A percentile compares a stretch with the other conserved stretches of the same genome.
These are phyloP conservation scores for Mugil cephalus DNA, from an alignment of 2,113 vertebrate species.

Conservation along the genomic window DNA sequence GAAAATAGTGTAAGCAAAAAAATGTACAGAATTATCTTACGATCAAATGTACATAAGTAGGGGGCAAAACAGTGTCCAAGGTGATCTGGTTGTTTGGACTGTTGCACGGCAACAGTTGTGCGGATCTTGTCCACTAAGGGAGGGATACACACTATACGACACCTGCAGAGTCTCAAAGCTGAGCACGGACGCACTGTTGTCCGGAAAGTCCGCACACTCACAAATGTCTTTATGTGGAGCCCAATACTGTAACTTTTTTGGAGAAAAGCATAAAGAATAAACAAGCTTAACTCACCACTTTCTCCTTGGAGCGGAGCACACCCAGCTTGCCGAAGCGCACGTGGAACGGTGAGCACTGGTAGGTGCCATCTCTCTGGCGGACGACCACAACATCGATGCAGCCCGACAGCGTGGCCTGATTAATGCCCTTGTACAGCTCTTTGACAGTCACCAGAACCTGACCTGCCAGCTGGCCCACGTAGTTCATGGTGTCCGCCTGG, in stretches of 20 bases:
- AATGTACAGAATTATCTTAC: too few relatives aligned
- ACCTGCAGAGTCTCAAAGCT: too few relatives aligned
- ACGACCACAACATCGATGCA: conserved; percentile 98
- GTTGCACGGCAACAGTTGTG: too few relatives aligned
- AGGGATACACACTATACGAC: too few relatives aligned
- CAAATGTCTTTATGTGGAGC: background rate
- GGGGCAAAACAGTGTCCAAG: too few relatives aligned
- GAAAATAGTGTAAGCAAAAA: too few relatives aligned
- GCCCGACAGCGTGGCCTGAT: conserved; percentile 96
- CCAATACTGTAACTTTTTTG: background rate
- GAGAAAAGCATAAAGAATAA: background rate
- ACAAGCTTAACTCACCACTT: conserved; percentile 89
- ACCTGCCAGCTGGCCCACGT: conserved; percentile 97
- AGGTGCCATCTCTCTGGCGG: conserved; percentile 92
- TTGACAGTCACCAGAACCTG: conserved; percentile 97
- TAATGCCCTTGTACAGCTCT: conserved; percentile 98
- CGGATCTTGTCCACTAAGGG: too few relatives aligned
- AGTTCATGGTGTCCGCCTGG: conserved; percentile 97
- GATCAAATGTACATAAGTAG: too few relatives aligned
- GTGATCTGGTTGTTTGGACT: too few relatives aligned
- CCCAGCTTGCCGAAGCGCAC: conserved; percentile 98
- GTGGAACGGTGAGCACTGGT: conserved; percentile 96
- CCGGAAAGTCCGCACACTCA: too few relatives aligned
- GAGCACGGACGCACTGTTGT: too few relatives aligned
- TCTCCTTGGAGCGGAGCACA: conserved; percentile 96